These are phyloP conservation scores for Delphinus delphis DNA, from an alignment of 2,113 vertebrate genomes.

Conservation along the genomic window DNA sequence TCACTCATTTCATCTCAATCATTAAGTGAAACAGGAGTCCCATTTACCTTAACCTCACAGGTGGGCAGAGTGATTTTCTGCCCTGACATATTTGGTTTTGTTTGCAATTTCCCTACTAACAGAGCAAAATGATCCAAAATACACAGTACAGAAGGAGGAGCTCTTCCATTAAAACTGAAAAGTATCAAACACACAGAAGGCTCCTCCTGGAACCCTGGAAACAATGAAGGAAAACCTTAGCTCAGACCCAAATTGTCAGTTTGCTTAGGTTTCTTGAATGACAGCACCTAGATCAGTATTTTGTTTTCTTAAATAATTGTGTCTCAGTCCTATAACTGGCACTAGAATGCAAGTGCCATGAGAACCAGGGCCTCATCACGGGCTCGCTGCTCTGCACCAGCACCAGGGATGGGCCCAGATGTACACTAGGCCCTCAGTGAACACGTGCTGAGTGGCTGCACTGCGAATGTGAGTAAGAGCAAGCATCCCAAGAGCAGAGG, in stretches of 20 bases:
- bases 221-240: neutral
- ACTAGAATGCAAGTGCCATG: neutral
- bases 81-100: neutral
- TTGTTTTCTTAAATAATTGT: neutral
- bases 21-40: neutral
- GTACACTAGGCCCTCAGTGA: neutral
- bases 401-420: neutral
- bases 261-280: neutral
- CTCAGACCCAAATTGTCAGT: neutral
- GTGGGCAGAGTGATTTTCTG: neutral
- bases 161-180: neutral
- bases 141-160: neutral
- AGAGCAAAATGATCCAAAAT: neutral
- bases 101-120: neutral
- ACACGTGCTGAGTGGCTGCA: fast-evolving
- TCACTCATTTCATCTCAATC: neutral
- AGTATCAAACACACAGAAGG: neutral
- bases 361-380: neutral
- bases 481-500: fast-evolving
- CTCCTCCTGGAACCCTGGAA: neutral
- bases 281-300: neutral
- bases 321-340: neutral
- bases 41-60: neutral
- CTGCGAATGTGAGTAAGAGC: fast-evolving
- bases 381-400: neutral